Evolutionary conservation across 2,113 vertebrate genomes (phyloP), one percentile per base, ranked within the genome.

Genomic region (Oncorhynchus clarkii): DNA sequence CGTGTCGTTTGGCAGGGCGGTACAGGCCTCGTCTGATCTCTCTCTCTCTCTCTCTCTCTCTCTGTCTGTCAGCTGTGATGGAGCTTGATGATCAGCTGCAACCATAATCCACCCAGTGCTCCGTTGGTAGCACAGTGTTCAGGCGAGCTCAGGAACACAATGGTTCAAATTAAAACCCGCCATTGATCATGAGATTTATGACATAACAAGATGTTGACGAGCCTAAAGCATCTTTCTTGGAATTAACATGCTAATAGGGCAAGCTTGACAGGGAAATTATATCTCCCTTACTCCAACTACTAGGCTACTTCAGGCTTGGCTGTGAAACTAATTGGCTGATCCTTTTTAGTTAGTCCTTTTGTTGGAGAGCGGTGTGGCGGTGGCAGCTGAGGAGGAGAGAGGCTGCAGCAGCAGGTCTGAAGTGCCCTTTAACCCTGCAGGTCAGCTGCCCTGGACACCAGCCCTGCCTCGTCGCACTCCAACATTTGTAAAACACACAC

Each of bases 101-200:
- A 2, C 74, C 81, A 78, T 91, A 91, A 91, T 90, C 90, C 76
- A 74, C 74, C 57, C 82, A 88, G 80, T 79, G 83, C 9, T 45
- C 39, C 39, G 79, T 81, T 70, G 81, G 68, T 77, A 20, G 71
- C 68, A 83, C 74, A 73, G 72, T 51, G 62, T 72, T 75, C 54
- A 71, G 64, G 67, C 69, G 77, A 73, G 77, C 72, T 64, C 9
- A 70, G 39, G 9, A 45, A 45, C 9, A 45, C 39, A 45, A 45
- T 75, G 51, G 68, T 49, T 29, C 49, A 73, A 45, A 68, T 83
- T 78, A 85, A 73, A 83, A 86, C 79, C 80, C 78, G 71, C 82
- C 82, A 73, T 48, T 48, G 49, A 64, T 60, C 73, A 68, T 79
- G 39, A 86, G 87, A 81, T 87, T 70, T 45, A 87, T 90, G 79